A percentile compares a stretch with the other conserved stretches of the same genome.
Conservation (phyloP, 2,888 invertebrate genomes). For the Camptogramma bilineatum region DNA sequence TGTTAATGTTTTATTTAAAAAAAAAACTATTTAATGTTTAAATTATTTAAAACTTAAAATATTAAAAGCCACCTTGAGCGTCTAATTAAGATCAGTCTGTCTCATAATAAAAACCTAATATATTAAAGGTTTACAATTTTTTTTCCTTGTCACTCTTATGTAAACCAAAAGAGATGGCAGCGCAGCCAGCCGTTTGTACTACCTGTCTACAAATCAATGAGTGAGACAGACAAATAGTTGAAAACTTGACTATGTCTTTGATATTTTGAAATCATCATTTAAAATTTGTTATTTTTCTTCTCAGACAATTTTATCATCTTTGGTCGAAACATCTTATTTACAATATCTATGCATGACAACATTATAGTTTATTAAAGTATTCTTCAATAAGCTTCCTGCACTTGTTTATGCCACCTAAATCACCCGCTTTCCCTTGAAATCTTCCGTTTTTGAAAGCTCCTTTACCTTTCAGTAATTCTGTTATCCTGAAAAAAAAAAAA, state of each 20-base stretch:
- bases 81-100: background rate
- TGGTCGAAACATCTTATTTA: background rate
- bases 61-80: background rate
- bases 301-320: background rate
- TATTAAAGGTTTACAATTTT: no score
- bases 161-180: no score
- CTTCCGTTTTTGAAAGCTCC: slow-evolving; percentile 90
- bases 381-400: slow-evolving; percentile 87
- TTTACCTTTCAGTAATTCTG: slow-evolving; percentile 89
- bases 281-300: background rate
- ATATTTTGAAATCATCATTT: no score
- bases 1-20: background rate
- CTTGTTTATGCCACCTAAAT: slow-evolving; percentile 86
- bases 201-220: no score
- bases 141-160: no score
- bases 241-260: no score
- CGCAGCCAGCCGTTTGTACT: no score
- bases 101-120: background rate
- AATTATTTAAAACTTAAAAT: background rate
- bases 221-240: no score
- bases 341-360: background rate
- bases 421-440: slow-evolving; percentile 91
- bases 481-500: slow-evolving; percentile 81
- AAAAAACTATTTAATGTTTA: background rate
- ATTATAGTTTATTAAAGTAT: slow-evolving; percentile 75